These are phyloP conservation scores for Coregonus clupeaformis DNA, from an alignment of 2,113 vertebrate species.

Conservation along the genomic window DNA sequence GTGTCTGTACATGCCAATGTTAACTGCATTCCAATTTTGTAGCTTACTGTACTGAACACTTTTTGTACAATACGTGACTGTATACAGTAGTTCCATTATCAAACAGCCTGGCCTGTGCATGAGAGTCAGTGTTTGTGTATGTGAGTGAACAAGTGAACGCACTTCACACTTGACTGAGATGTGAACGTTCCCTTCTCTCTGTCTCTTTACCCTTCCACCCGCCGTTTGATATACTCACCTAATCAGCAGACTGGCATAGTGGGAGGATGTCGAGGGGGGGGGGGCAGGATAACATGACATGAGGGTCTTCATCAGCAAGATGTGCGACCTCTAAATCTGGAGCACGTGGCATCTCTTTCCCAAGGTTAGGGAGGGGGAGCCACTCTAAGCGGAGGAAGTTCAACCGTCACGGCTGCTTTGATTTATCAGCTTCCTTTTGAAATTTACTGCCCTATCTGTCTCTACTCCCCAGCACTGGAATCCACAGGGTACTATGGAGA, in stretches of 20 bases:
- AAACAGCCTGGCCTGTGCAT: slow-evolving; percentile 25
- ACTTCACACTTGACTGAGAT: slow-evolving; percentile 47
- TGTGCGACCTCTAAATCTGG: slow-evolving; percentile 14
- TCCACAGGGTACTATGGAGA: slow-evolving; percentile 29
- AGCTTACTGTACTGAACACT: too few species aligned
- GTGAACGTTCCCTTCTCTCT: slow-evolving; percentile 33
- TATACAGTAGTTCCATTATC: too few species aligned
- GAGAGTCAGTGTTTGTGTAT: slow-evolving; percentile 27
- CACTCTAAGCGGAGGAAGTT: slow-evolving; percentile 47
- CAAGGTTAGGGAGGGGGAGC: slow-evolving; percentile 52
- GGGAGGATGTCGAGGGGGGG: neutral
- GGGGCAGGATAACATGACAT: slow-evolving; percentile 46
- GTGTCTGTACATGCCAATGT: neutral
- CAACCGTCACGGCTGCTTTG: slow-evolving; percentile 48
- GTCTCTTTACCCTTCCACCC: neutral
- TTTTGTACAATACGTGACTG: slow-evolving; percentile 44
- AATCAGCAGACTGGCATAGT: slow-evolving; percentile 28
- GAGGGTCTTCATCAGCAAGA: slow-evolving; percentile 19
- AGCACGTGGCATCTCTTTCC: slow-evolving; percentile 47
- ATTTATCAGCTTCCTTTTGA: slow-evolving; percentile 56
- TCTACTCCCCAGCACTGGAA: slow-evolving; percentile 33
- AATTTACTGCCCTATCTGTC: slow-evolving; percentile 36
- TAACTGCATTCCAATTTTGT: too few species aligned
- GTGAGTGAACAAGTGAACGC: slow-evolving; percentile 29
- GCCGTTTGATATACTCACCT: slow-evolving; percentile 42